phyloP scores from a whole-genome alignment of 2,113 vertebrate genomes.

The Garra rufa region DNA sequence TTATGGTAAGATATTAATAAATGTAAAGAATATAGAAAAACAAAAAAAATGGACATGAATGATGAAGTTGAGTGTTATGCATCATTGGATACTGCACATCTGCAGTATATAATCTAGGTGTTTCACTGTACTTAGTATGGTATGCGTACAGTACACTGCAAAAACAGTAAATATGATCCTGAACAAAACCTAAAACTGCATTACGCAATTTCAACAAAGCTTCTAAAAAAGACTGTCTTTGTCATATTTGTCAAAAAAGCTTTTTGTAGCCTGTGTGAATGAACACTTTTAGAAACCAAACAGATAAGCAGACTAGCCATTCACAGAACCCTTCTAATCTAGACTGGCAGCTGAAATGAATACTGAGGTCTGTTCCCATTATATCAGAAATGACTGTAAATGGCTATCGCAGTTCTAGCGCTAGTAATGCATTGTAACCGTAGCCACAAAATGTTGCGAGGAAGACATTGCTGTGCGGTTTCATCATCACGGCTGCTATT shows the following conservation, averaged over 20 bases:
- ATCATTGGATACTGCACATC: background rate
- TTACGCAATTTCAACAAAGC: background rate
- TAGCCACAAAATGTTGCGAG: background rate
- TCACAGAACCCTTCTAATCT: slow-evolving; percentile 6
- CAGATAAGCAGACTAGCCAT: background rate
- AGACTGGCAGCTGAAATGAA: slow-evolving; percentile 10
- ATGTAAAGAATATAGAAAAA: background rate
- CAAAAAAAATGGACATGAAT: background rate
- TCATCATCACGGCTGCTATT: slow-evolving; percentile 49
- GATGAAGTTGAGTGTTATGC: background rate
- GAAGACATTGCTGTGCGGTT: slow-evolving; percentile 47
- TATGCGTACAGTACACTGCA: background rate
- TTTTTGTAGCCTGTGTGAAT: background rate
- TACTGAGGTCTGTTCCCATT: background rate
- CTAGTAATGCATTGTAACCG: slow-evolving; percentile 7
- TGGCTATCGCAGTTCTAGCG: background rate
- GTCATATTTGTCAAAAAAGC: no score
- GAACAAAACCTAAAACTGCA: background rate
- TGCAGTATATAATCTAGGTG: background rate
- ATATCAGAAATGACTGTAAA: slow-evolving; percentile 29
- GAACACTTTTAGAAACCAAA: background rate
- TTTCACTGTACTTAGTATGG: background rate
- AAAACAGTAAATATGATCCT: background rate
- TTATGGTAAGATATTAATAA: background rate
- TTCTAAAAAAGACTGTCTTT: background rate